Percentiles rank a stretch among this genome's conserved stretches.
Conservation (phyloP, 2,888 invertebrate species). For the Euzetes globulus region DNA sequence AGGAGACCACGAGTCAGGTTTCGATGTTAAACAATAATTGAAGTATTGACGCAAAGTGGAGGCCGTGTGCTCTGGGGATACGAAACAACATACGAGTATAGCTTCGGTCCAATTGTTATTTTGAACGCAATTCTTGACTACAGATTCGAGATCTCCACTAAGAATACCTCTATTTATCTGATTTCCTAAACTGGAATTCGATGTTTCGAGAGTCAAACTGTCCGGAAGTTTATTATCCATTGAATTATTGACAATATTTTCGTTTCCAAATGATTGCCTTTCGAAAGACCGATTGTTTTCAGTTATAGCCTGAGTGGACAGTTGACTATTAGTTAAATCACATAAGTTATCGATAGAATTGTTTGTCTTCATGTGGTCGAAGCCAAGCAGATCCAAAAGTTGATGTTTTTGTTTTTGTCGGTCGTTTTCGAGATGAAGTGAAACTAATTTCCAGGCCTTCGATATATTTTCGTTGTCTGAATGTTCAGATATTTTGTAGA, state of each 20-base stretch:
- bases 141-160: conserved; percentile 20
- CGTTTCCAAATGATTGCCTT: not conserved
- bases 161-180: conserved; percentile 13
- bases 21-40: not conserved
- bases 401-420: not conserved
- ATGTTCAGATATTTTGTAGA: conserved; percentile 21
- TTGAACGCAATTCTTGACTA: not conserved
- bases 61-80: not conserved
- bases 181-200: not conserved
- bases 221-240: not conserved
- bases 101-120: conserved; percentile 26
- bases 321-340: conserved; percentile 5
- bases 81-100: conserved; percentile 24
- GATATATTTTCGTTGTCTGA: conserved; percentile 10
- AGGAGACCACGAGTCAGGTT: conserved; percentile 24
- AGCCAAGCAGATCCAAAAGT: conserved; percentile 7
- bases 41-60: conserved; percentile 18
- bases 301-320: not conserved
- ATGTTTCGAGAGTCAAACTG: not conserved
- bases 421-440: conserved; percentile 15
- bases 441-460: conserved; percentile 25
- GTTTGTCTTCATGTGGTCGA: not conserved
- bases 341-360: not conserved
- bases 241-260: not conserved
- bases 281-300: not conserved